Conservation (phyloP, 2,113 vertebrate species). For the Arvicanthis niloticus region DNA sequence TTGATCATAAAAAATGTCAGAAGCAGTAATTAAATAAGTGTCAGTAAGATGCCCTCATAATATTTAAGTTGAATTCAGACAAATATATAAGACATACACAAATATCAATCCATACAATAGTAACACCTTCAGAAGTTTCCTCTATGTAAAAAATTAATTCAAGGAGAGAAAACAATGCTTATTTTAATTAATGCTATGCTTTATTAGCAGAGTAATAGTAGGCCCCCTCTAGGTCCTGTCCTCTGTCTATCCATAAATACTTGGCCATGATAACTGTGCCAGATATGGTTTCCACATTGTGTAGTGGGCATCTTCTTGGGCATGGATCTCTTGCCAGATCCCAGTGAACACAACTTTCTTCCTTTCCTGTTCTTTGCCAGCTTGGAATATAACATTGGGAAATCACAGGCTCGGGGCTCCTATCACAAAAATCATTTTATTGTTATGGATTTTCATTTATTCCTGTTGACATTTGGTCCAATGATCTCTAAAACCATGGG, state of each 20-base stretch:
- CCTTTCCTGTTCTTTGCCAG: background rate
- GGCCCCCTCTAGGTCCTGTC: no score
- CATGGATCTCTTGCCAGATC: background rate
- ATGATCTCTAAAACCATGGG: background rate
- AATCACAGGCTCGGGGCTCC: background rate
- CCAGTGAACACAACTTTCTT: background rate
- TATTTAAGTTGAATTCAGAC: constrained; percentile 14
- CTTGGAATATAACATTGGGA: background rate
- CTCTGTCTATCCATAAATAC: no score
- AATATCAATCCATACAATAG: constrained; percentile 13
- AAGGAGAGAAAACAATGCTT: background rate
- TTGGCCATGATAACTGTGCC: background rate
- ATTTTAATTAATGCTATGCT: background rate
- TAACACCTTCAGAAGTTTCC: background rate
- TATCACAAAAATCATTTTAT: background rate
- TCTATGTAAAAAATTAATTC: background rate
- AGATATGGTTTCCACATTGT: no score
- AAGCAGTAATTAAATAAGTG: constrained; percentile 47
- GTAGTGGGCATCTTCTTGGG: background rate
- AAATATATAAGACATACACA: background rate
- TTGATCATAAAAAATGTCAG: constrained; percentile 54
- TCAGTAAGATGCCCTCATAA: background rate
- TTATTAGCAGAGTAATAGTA: background rate
- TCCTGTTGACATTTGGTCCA: background rate
- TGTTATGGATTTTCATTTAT: background rate